Percentiles rank a stretch among this genome's conserved stretches.
phyloP scores from a whole-genome alignment of 2,113 vertebrate genomes.

The Tamias sibiricus region DNA sequence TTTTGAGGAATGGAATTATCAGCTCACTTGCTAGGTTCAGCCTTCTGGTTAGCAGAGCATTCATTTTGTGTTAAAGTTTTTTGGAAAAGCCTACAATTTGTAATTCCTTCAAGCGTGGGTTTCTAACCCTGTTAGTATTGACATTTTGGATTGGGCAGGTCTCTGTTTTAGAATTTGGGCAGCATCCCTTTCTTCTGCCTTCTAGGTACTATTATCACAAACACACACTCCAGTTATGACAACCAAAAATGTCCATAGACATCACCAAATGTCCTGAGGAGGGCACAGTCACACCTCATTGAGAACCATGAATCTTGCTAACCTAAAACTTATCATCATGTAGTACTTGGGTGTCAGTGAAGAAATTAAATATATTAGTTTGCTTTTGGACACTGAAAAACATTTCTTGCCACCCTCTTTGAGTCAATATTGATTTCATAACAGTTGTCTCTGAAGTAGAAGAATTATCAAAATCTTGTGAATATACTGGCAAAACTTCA shows the following conservation, averaged over 20 bases:
- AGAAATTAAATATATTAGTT: not conserved
- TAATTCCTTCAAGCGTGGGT: not conserved
- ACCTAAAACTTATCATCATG: not conserved
- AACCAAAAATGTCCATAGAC: not conserved
- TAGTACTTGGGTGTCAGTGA: not conserved
- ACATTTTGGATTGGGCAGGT: not conserved
- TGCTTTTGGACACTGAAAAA: not conserved
- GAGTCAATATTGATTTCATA: not conserved
- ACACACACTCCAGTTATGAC: not conserved
- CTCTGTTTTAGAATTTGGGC: not conserved
- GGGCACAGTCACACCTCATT: not conserved
- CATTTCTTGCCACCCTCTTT: not conserved
- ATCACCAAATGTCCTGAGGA: not conserved
- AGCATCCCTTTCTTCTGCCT: not conserved
- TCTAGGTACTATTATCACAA: not conserved
- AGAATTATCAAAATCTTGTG: not conserved
- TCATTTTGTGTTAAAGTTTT: constrained; percentile 16
- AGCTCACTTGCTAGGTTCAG: not conserved
- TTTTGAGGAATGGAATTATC: constrained; percentile 14
- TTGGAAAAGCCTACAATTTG: not conserved
- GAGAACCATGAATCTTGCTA: not conserved
- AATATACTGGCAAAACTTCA: not conserved
- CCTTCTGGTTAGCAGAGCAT: not conserved
- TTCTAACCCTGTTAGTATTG: not conserved
- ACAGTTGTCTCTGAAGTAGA: not conserved